phyloP scores from a whole-genome alignment of 2,888 invertebrate species.

The Phortica okadai region DNA sequence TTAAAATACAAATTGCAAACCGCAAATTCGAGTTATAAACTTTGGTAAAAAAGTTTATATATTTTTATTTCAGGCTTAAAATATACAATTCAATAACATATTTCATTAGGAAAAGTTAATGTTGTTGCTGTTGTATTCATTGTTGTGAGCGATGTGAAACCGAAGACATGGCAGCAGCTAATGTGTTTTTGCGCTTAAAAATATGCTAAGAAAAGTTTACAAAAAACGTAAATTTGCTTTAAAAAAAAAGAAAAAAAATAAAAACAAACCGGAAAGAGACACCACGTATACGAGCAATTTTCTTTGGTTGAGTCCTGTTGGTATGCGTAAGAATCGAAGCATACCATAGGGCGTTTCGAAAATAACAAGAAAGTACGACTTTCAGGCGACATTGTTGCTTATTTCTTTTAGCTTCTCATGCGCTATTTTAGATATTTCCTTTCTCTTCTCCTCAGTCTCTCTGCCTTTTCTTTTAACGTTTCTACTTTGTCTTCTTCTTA shows the following conservation, averaged over 20 bases:
- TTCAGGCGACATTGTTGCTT: constrained; percentile 70
- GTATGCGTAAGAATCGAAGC: constrained; percentile 16
- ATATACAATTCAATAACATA: constrained; percentile 26
- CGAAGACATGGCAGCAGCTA: constrained; percentile 59
- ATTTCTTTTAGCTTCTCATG: constrained; percentile 30
- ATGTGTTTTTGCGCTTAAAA: constrained; percentile 67
- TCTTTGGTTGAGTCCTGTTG: constrained; percentile 12
- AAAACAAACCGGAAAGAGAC: not conserved
- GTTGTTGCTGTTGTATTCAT: not conserved
- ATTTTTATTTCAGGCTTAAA: not conserved
- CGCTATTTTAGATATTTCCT: not conserved
- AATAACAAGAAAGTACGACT: constrained; percentile 60
- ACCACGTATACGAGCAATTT: not conserved
- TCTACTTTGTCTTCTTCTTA: not conserved
- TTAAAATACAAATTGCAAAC: no score
- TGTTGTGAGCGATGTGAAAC: not conserved
- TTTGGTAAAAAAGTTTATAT: not conserved
- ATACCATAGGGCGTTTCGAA: constrained; percentile 14
- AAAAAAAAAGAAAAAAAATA: not conserved
- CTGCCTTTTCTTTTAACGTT: not conserved
- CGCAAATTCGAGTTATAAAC: not conserved
- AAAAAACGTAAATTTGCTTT: constrained; percentile 64
- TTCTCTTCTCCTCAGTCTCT: not conserved
- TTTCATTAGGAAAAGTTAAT: constrained; percentile 15
- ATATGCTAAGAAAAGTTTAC: constrained; percentile 50